Evolutionary conservation across 1,140 invertebrate species (phyloP), one percentile per base, ranked within the genome.

Genomic region (Microvelia longipes): DNA sequence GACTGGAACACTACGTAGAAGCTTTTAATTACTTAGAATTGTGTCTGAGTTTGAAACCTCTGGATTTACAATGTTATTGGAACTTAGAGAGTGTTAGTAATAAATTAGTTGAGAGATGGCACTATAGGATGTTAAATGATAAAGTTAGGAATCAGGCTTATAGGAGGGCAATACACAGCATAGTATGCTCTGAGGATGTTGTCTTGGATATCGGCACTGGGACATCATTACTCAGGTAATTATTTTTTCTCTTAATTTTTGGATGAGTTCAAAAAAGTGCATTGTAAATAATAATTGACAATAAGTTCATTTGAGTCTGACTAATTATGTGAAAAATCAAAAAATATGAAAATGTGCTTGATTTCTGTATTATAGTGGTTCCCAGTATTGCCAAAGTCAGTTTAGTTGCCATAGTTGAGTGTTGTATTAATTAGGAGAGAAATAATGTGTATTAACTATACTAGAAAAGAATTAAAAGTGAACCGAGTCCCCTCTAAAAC

Each of bases 41-140:
- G 69, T 68, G 71, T n/a, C n/a, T 73, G 14, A 1, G 24, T 29
- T 62, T 69, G 0, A 76, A 79, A 72, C 77, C 77, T 19, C 67
- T 77, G 26, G 81, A 78, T 73, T 74, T 76, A 1, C 74, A 75
- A 29, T 77, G 77, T 1, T 69, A 70, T 26, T 76, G 79, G 63
- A 82, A 82, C 69, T 72, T 82, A 29, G 78, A 82, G 63, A 81
- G 78, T 71, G 74, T 81, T 14, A 78, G 75, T 27, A 80, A 80
- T 75, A 73, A 77, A 66, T 68, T 81, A 2, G 83, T 92, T 29
- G 86, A 89, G 72, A 79, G 90, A 66, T 92, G 90, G 90, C 90
- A 92, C 78, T 91, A 87, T 77, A 79, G 87, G 69, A 92, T 92
- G 90, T 76, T 92, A 1, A 92, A 92, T 81, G 90, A 91, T 78